Base-by-base conservation (phyloP, 2,113 vertebrate genomes). In the Chlorocebus sabaeus region DNA sequence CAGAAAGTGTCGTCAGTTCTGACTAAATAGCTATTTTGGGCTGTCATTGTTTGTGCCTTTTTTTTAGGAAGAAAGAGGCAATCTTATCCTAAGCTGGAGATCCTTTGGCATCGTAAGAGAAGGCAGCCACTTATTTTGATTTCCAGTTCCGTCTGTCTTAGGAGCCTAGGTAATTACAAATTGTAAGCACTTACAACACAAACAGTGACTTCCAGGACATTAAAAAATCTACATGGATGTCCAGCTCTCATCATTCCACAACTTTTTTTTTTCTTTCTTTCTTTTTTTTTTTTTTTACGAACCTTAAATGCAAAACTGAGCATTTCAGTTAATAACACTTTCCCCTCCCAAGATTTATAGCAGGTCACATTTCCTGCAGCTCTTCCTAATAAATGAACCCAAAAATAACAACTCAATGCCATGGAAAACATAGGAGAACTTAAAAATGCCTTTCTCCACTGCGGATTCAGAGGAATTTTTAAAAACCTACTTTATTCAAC, bases 21-120 rank as follows among this genome's bases (percentile, higher is more conserved):
- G 98, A 98, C 98, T 97, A 98, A 98, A 98, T 96, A 98, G 98
- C 98, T 99, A 99, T 99, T 99, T 98, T 99, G 98, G 98, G 98
- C 95, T 95, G 89, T 98, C 98, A 98, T 98, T 99, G 98, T 98
- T 98, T 98, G 98, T 98, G 97, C 89, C 97, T 98, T 98, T 98
- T 98, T 98, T 98, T 98, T 98, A 98, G 98, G 97, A 97, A 98
- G 0, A 59, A 96, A 98, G 98, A 98, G 92, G 91, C 98, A 98
- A 97, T 97, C 84, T 35, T 97, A 90, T 98, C 98, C 98, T 98
- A 98, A 98, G 70, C 98, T 96, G 94, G 97, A 98, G 98, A 98
- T 64, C 98, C 97, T 98, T 98, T 93, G 98, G 90, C 86, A 95
- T 93, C 0, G 7, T 96, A 98, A 97, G 94, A 95, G 95, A 98